These are phyloP conservation scores for Gobio occitaniae DNA, from an alignment of 2,797 vertebrate species.

Conservation along the genomic window DNA sequence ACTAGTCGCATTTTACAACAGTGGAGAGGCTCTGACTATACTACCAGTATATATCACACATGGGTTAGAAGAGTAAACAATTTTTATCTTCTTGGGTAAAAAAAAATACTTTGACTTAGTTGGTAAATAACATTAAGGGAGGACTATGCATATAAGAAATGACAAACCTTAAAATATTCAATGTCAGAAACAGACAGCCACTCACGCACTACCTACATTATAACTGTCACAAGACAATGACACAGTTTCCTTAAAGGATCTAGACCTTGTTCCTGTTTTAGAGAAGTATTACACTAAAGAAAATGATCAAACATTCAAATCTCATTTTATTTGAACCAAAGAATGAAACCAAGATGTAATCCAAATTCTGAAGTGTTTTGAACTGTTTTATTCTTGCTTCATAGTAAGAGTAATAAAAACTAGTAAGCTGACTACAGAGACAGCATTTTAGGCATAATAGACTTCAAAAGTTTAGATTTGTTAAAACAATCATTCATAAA, in stretches of 20 bases:
- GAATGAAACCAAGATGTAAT: neutral
- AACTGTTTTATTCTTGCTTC: neutral
- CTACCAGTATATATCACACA: neutral
- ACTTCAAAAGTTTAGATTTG: neutral
- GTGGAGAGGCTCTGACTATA: neutral
- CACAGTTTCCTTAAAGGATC: conserved; percentile 29
- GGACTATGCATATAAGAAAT: neutral
- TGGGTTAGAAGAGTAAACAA: neutral
- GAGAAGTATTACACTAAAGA: neutral
- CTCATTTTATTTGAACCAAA: neutral
- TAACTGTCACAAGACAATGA: conserved; percentile 40
- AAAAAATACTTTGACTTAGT: neutral
- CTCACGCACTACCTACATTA: neutral
- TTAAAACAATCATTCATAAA: neutral
- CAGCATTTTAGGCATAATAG: neutral
- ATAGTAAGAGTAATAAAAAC: neutral
- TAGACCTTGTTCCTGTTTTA: conserved; percentile 36
- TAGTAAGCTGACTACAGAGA: no score
- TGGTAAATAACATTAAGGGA: neutral
- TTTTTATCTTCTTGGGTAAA: neutral
- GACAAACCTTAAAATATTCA: neutral
- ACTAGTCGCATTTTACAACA: neutral
- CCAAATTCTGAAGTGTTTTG: neutral
- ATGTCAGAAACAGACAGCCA: neutral
- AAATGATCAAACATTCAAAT: neutral